These are phyloP conservation scores for Seira musarum DNA, from an alignment of 2,888 invertebrate species.

Conservation along the genomic window DNA sequence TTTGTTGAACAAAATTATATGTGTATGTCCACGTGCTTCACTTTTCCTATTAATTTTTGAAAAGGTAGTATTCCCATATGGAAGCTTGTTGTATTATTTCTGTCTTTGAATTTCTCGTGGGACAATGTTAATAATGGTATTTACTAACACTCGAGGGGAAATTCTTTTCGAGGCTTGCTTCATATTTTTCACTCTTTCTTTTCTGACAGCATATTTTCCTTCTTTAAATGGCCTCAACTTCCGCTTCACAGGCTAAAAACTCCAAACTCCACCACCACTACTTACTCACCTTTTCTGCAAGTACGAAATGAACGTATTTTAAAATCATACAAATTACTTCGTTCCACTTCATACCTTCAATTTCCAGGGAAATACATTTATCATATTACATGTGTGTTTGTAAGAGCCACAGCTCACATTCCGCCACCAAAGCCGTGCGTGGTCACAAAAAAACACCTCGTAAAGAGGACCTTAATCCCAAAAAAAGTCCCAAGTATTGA, in stretches of 20 bases:
- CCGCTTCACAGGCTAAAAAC: not conserved
- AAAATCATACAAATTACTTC: constrained; percentile 1
- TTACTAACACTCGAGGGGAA: constrained; percentile 13
- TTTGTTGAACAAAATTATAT: not conserved
- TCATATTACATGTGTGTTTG: not conserved
- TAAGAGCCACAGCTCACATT: not conserved
- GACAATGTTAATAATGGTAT: constrained; percentile 19
- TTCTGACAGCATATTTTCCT: constrained; percentile 41
- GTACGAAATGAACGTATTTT: too few species aligned
- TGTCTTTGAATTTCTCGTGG: not conserved
- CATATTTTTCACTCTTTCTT: constrained; percentile 42
- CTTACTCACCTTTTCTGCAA: too few species aligned
- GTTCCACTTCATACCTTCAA: not conserved
- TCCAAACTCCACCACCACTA: too few species aligned
- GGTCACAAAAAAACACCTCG: constrained; percentile 2
- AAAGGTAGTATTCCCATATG: not conserved
- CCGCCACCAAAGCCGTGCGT: not conserved
- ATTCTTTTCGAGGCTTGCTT: constrained; percentile 6
- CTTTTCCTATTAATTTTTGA: not conserved
- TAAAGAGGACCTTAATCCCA: not conserved
- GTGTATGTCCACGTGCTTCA: not conserved
- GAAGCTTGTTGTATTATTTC: too few species aligned
- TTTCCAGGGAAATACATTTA: constrained; percentile 6
- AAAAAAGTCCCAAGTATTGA: not conserved
- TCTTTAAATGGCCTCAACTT: constrained; percentile 36